Conservation (phyloP, 1,140 invertebrate species). For the Brachystomella parvula region DNA sequence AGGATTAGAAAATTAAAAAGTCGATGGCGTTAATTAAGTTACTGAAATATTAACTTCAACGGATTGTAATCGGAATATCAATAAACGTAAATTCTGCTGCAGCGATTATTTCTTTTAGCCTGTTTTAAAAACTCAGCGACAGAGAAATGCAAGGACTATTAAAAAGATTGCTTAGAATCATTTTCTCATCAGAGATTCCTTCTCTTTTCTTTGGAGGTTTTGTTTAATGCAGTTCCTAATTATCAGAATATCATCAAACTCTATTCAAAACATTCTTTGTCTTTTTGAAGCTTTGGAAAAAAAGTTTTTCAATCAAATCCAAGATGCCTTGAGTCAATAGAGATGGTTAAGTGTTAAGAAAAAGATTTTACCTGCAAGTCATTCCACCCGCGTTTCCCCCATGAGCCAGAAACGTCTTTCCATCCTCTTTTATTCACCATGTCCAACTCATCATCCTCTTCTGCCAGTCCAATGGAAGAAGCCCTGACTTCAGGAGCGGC, state of each 20-base stretch:
- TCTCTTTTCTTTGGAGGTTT: neutral
- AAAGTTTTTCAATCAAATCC: neutral
- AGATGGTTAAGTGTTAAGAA: neutral
- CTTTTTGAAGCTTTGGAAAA: neutral
- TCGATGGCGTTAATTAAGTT: too few species aligned
- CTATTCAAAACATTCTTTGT: neutral
- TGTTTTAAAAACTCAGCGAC: too few species aligned
- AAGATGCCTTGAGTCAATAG: neutral
- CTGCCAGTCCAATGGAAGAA: neutral
- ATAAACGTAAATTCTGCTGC: too few species aligned
- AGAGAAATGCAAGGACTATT: too few species aligned
- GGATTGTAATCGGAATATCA: too few species aligned
- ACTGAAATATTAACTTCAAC: too few species aligned
- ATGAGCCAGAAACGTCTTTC: slow-evolving; percentile 12
- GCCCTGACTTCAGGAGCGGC: neutral
- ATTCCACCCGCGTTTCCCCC: slow-evolving; percentile 33
- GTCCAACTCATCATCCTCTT: neutral
- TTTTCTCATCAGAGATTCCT: too few species aligned
- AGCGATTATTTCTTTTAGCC: too few species aligned
- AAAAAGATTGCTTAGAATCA: too few species aligned
- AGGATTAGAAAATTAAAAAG: too few species aligned
- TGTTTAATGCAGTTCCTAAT: neutral
- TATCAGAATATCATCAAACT: neutral
- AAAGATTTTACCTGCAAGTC: slow-evolving; percentile 24
- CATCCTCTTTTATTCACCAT: neutral